Base-by-base conservation (phyloP, 2,797 vertebrate species). In the Gephyroberyx darwinii region DNA sequence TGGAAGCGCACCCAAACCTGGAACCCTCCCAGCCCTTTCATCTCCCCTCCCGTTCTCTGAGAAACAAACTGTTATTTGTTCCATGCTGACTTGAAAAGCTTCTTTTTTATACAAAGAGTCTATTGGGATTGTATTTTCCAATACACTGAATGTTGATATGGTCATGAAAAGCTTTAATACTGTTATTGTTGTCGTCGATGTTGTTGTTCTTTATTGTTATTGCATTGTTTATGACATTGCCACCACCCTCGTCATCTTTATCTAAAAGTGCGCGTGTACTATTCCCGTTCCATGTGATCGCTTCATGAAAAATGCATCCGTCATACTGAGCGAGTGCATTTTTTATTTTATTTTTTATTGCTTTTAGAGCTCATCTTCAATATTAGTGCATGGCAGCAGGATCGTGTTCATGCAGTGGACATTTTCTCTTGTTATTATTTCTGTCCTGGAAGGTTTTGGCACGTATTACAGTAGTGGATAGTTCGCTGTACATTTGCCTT, bases 131-230 rank as follows among this genome's bases (percentile, higher is more conserved):
- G 89, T 90, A 89, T 90, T 92, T 92, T 90, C 90, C 92, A 92
- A 90, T 91, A 91, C 88, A 89, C 91, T 92, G 92, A 93, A 93
- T 92, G 92, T 92, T 91, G 90, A 92, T 92, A 92, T 92, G 91
- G 92, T 93, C 92, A 91, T 93, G 88, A 91, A 93, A 92, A 92
- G 92, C 90, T 93, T 93, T 92, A 92, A 90, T 92, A 92, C 90
- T 91, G 88, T 91, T 90, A 53, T 76, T 85, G 83, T 91, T 89
- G 80, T 91, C 61, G 85, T 89, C 82, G 72, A 80, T 87, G 85
- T 87, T 81, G 71, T 81, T 82, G 79, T 89, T 86, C 71, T 85
- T 26, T 77, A 75, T 86, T 59, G 83, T 85, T 31, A 65, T 78
- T 71, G 83, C 86, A 84, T 89, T 87, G 88, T 92, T 88, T 81